Conservation (phyloP, 23 tunicate genomes). For the Trididemnum clinides region DNA sequence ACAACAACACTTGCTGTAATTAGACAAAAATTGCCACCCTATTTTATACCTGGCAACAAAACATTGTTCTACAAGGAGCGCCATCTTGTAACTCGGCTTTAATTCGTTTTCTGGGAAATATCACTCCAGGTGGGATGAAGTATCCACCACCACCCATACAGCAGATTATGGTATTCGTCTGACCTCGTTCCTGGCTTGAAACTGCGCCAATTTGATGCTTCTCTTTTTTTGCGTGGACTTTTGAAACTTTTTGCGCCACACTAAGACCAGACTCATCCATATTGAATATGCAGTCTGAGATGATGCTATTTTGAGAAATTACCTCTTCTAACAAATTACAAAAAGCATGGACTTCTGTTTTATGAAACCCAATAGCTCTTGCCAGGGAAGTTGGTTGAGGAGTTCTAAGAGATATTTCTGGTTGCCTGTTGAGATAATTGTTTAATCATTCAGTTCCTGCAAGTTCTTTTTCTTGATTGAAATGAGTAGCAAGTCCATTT, state of each 20-base stretch:
- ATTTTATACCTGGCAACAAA: constrained; percentile 32
- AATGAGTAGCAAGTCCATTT: constrained; percentile 3
- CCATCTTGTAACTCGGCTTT: constrained; percentile 32
- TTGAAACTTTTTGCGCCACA: constrained; percentile 16
- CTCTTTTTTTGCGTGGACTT: background rate
- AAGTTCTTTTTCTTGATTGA: constrained; percentile 2
- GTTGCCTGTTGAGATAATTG: background rate
- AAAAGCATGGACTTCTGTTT: background rate
- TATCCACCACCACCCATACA: background rate
- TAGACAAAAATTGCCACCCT: no score
- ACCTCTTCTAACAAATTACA: background rate
- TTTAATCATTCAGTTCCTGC: constrained; percentile 35
- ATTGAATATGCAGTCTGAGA: background rate
- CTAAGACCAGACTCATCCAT: background rate
- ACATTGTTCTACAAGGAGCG: constrained; percentile 9
- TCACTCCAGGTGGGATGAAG: background rate
- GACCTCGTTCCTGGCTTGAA: background rate
- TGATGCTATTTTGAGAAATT: background rate
- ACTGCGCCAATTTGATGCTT: constrained; percentile 8
- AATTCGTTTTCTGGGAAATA: background rate
- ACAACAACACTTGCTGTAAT: no score
- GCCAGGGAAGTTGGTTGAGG: constrained; percentile 16
- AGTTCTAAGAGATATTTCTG: constrained; percentile 16
- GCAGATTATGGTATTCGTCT: background rate
- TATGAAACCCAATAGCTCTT: constrained; percentile 25